phyloP scores from a whole-genome alignment of 1,140 invertebrate genomes.

The Arion vulgaris region DNA sequence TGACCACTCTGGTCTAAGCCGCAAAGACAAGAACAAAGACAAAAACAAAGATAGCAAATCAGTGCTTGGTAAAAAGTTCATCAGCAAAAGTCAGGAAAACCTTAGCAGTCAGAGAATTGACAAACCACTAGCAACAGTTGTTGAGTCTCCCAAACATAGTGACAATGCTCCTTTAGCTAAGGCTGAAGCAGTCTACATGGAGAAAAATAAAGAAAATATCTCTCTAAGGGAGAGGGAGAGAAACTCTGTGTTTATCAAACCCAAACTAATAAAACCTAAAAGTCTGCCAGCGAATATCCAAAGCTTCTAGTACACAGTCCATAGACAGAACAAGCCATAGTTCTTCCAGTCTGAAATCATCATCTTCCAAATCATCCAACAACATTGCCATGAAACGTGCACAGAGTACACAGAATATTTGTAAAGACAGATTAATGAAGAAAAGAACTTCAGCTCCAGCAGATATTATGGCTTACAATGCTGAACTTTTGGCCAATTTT shows the following conservation, averaged over 20 bases:
- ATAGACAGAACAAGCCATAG: constrained; percentile 59
- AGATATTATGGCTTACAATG: constrained; percentile 73
- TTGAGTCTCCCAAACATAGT: constrained; percentile 49
- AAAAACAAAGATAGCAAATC: constrained; percentile 18
- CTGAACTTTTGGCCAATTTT: constrained; percentile 71
- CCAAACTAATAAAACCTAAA: constrained; percentile 40
- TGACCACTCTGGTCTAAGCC: constrained; percentile 53
- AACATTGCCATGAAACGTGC: constrained; percentile 64
- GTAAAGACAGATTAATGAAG: constrained; percentile 60
- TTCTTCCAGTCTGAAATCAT: constrained; percentile 36
- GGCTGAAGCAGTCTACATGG: constrained; percentile 37
- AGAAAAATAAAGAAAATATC: constrained; percentile 44
- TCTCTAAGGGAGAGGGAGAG: constrained; percentile 49
- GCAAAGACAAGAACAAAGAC: constrained; percentile 32
- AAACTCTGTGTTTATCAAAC: constrained; percentile 45
- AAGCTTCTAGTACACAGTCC: constrained; percentile 67
- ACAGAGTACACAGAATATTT: constrained; percentile 70
- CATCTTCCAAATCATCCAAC: constrained; percentile 45
- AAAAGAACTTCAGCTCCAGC: constrained; percentile 69
- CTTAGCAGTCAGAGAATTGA: constrained; percentile 60
- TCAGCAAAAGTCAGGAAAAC: constrained; percentile 72
- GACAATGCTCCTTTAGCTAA: constrained; percentile 34
- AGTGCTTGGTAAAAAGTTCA: constrained; percentile 49
- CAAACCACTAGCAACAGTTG: constrained; percentile 49
- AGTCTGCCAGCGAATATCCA: constrained; percentile 51